Percentiles rank a stretch among this genome's conserved stretches.
Evolutionary conservation across 2,797 vertebrate genomes (phyloP).

Genomic region (Aeoliscus strigatus): DNA sequence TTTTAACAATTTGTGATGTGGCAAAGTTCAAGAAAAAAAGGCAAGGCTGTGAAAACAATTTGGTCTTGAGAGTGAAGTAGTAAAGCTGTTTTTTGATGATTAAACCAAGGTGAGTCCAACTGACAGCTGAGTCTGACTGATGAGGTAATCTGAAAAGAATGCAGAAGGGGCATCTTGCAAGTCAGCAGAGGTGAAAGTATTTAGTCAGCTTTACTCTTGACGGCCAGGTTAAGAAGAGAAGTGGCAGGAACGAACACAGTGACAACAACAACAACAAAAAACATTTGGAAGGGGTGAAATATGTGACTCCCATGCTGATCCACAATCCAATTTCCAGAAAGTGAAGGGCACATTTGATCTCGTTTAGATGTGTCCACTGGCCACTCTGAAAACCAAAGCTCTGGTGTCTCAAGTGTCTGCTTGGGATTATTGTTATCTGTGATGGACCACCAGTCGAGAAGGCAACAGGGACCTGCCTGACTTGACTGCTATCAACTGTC

Average conservation of each 20-base stretch:
- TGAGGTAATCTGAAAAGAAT: conserved; percentile 26
- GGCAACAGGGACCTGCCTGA: conserved; percentile 29
- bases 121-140: conserved; percentile 28
- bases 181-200: conserved; percentile 10
- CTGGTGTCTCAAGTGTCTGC: conserved; percentile 51
- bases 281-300: conserved; percentile 17
- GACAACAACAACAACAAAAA: conserved; percentile 5
- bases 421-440: conserved; percentile 49
- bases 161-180: conserved; percentile 13
- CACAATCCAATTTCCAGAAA: conserved; percentile 40
- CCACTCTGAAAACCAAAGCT: conserved; percentile 36
- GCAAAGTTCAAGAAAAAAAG: conserved; percentile 19
- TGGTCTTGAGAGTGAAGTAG: conserved; percentile 5
- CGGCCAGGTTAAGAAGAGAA: conserved; percentile 10
- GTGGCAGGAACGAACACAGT: conserved; percentile 16
- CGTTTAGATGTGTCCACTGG: conserved; percentile 40
- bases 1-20: conserved; percentile 22
- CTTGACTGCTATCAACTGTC: conserved; percentile 39
- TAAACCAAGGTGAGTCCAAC: conserved; percentile 21
- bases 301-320: conserved; percentile 31
- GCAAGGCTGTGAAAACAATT: conserved; percentile 17
- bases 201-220: conserved; percentile 18
- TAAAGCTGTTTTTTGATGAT: conserved; percentile 26
- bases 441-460: conserved; percentile 46
- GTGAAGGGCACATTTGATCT: conserved; percentile 57